Evolutionary conservation across 2,113 vertebrate genomes (phyloP).

Genomic region (Rattus rattus): DNA sequence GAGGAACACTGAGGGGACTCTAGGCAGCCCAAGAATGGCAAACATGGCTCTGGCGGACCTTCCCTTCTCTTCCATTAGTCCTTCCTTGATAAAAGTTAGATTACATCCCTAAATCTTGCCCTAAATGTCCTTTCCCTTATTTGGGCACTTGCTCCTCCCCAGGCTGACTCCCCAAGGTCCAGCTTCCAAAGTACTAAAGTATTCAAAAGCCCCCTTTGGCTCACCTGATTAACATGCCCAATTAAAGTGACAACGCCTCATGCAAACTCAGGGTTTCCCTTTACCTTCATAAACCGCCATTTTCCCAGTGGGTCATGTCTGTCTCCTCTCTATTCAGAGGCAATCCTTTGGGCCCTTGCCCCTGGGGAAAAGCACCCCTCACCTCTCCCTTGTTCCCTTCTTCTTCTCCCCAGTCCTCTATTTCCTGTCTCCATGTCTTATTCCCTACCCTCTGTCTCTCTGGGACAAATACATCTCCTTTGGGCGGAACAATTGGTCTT

Average conservation of each 20-base stretch:
- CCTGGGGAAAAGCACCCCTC: background rate
- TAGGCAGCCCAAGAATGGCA: background rate
- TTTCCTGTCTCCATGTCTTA: background rate
- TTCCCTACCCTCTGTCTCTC: background rate
- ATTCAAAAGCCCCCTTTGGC: background rate
- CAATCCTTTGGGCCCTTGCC: background rate
- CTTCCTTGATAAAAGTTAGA: background rate
- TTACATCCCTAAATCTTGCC: background rate
- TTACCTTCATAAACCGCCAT: no score
- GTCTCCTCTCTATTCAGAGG: background rate
- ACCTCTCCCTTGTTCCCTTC: background rate
- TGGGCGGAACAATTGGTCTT: background rate
- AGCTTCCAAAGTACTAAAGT: background rate
- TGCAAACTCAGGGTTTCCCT: no score
- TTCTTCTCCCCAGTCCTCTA: background rate
- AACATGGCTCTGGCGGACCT: background rate
- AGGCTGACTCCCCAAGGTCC: background rate
- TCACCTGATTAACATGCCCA: background rate
- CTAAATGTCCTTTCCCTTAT: background rate
- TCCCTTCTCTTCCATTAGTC: background rate
- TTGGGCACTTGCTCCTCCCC: background rate
- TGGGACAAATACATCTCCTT: background rate
- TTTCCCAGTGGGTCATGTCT: background rate
- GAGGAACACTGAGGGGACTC: background rate
- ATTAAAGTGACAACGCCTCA: no score